These are phyloP conservation scores for Pachyseris speciosa DNA, from an alignment of 64 coral and sea anemone genomes.

Conservation along the genomic window DNA sequence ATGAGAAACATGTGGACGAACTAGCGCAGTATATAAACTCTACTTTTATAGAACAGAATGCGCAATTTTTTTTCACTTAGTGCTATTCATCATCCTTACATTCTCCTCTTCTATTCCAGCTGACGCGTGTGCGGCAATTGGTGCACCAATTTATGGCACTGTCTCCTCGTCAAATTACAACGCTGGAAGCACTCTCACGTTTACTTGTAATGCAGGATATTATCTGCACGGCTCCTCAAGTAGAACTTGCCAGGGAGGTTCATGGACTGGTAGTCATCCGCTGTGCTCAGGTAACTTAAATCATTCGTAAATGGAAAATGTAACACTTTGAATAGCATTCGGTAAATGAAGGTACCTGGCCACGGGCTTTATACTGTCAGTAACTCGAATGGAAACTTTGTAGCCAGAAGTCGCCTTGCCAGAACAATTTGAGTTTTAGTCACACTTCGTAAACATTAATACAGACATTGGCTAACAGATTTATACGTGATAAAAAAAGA, in stretches of 20 bases:
- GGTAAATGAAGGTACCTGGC: no score
- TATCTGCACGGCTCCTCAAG: conserved; percentile 48
- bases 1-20: no score
- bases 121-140: conserved; percentile 46
- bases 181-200: conserved; percentile 62
- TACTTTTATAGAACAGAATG: no score
- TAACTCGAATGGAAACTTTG: no score
- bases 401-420: no score
- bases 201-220: conserved; percentile 75
- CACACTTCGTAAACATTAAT: no score
- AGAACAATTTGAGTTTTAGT: no score
- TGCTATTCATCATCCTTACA: not conserved
- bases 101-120: conserved; percentile 11
- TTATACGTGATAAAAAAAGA: no score
- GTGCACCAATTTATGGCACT: conserved; percentile 76
- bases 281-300: conserved; percentile 73
- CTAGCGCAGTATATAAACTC: no score
- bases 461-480: no score
- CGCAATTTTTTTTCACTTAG: not conserved
- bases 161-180: conserved; percentile 60
- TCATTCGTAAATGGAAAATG: not conserved
- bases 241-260: conserved; percentile 73
- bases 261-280: conserved; percentile 75
- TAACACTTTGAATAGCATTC: not conserved
- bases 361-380: no score